Percentiles rank a stretch among this genome's conserved stretches.
phyloP scores from a whole-genome alignment of 2,797 vertebrate species.

The Cossypha polioptera region DNA sequence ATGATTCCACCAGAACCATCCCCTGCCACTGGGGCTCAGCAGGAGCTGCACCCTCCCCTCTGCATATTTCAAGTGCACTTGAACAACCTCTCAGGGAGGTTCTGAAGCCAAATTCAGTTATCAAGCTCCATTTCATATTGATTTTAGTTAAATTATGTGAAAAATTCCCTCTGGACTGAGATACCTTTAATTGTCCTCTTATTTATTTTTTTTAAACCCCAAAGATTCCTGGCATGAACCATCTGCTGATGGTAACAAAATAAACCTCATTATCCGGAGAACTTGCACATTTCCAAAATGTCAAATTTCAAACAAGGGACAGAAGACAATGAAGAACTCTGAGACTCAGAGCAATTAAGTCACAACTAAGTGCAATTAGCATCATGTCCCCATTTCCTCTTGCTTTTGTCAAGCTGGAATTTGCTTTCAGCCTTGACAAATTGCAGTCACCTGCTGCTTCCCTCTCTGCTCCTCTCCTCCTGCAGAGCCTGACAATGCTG shows the following conservation, averaged over 20 bases:
- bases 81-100: background rate
- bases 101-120: background rate
- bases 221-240: background rate
- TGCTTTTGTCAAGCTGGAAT: background rate
- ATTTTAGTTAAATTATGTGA: background rate
- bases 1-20: background rate
- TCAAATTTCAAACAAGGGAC: background rate
- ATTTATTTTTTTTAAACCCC: background rate
- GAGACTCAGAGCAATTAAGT: background rate
- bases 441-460: background rate
- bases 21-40: background rate
- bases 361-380: background rate
- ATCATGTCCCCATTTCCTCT: background rate
- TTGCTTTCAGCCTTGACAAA: background rate
- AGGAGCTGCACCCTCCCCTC: background rate
- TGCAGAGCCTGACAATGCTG: rapidly evolving
- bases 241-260: background rate
- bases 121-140: background rate
- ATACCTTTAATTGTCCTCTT: background rate
- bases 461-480: background rate
- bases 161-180: background rate
- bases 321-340: background rate
- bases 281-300: background rate
- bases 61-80: background rate
- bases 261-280: background rate